These are phyloP conservation scores for Emydoidea blandingii DNA, from an alignment of 2,797 vertebrate genomes.

Conservation along the genomic window DNA sequence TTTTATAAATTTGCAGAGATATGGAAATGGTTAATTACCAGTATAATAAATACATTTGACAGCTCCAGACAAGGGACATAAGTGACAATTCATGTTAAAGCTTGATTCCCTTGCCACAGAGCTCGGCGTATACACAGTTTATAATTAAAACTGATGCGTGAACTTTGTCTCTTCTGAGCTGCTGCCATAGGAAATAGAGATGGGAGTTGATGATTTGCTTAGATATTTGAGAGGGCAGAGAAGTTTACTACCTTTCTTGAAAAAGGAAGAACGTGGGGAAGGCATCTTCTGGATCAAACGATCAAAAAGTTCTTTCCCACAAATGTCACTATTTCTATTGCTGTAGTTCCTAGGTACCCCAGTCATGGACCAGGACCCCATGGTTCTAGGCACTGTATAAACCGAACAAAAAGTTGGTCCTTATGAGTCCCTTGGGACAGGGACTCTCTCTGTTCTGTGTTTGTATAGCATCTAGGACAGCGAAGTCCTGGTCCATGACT, in stretches of 20 bases:
- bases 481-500: background rate
- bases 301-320: background rate
- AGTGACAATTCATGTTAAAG: background rate
- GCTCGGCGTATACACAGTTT: accelerated
- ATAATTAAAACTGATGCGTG: background rate
- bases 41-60: background rate
- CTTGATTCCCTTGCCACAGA: background rate
- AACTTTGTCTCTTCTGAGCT: background rate
- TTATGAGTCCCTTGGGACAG: background rate
- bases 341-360: background rate
- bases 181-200: background rate
- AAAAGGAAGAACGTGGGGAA: background rate
- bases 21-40: constrained; percentile 10
- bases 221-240: background rate
- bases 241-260: background rate
- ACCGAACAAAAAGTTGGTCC: background rate
- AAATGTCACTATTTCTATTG: background rate
- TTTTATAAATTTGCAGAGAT: background rate
- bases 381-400: background rate
- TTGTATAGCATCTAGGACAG: background rate
- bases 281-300: background rate
- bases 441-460: background rate
- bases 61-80: background rate
- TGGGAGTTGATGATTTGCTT: background rate
- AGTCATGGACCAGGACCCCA: too few species aligned